Evolutionary conservation across 2,113 vertebrate genomes (phyloP).

Genomic region (Natator depressus): DNA sequence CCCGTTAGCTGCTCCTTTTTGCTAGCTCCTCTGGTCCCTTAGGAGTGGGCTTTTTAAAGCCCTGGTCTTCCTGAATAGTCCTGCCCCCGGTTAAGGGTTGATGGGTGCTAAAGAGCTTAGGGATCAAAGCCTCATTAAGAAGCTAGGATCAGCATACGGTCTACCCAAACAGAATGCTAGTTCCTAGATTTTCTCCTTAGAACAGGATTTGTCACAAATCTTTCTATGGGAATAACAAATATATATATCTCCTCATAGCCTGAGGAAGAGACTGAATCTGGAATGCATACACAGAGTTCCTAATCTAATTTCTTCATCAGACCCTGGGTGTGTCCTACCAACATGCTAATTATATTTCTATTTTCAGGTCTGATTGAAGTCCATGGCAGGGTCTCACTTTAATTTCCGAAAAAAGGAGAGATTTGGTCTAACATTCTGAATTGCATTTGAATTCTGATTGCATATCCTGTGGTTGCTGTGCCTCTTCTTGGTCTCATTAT

Average conservation of each 20-base stretch:
- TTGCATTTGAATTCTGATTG: neutral
- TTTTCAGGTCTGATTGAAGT: neutral
- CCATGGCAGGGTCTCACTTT: neutral
- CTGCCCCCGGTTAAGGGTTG: too few species aligned
- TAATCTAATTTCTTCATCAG: neutral
- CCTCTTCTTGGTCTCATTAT: neutral
- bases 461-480: neutral
- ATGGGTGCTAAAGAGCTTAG: too few species aligned
- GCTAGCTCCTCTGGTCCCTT: too few species aligned
- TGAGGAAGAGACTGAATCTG: rapidly evolving
- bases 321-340: rapidly evolving
- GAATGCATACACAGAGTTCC: neutral
- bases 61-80: too few species aligned
- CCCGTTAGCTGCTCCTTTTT: too few species aligned
- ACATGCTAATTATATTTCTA: neutral
- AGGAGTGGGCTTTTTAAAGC: too few species aligned
- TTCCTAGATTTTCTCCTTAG: neutral
- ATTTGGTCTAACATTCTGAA: neutral
- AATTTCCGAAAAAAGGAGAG: neutral
- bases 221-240: neutral
- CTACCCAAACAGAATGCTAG: neutral
- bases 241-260: neutral
- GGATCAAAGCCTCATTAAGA: too few species aligned
- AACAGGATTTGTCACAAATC: neutral
- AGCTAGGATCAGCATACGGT: too few species aligned